Conservation (phyloP, 2,888 invertebrate genomes). For the Gastracanthus pulcherrimus region DNA sequence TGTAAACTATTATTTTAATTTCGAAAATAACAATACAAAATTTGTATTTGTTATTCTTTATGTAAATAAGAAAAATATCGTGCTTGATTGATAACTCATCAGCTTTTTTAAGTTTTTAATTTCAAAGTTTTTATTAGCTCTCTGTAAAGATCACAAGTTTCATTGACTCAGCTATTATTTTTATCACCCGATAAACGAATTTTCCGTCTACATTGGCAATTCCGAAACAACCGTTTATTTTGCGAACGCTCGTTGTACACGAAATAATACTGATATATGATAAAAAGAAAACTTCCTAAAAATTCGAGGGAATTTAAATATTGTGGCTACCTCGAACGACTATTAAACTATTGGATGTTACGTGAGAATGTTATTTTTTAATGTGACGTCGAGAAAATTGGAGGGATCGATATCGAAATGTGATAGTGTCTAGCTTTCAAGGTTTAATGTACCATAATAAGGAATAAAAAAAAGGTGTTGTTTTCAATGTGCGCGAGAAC, state of each 20-base stretch:
- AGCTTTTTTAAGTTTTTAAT: not conserved
- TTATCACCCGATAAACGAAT: conserved; percentile 6
- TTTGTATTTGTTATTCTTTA: no score
- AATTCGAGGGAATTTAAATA: conserved; percentile 25
- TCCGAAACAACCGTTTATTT: conserved; percentile 43
- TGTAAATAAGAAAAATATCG: not conserved
- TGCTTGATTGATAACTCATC: conserved; percentile 20
- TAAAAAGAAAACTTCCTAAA: conserved; percentile 26
- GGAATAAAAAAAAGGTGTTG: conserved; percentile 18
- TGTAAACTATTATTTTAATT: no score
- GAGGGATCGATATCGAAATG: conserved; percentile 42
- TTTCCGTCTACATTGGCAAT: conserved; percentile 21
- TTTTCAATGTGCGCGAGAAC: conserved; percentile 22
- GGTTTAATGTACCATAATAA: conserved; percentile 35
- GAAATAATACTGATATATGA: conserved; percentile 50
- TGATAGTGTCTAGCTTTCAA: conserved; percentile 53
- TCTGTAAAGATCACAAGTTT: conserved; percentile 34
- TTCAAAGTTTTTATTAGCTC: conserved; percentile 36
- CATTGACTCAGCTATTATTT: conserved; percentile 17
- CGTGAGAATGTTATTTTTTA: conserved; percentile 41
- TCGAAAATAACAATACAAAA: no score
- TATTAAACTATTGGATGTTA: conserved; percentile 48
- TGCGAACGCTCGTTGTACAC: conserved; percentile 34
- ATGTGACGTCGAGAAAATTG: conserved; percentile 13
- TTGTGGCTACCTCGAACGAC: conserved; percentile 24